Conservation (phyloP, 2,797 vertebrate species). For the Lutjanus campechanus region DNA sequence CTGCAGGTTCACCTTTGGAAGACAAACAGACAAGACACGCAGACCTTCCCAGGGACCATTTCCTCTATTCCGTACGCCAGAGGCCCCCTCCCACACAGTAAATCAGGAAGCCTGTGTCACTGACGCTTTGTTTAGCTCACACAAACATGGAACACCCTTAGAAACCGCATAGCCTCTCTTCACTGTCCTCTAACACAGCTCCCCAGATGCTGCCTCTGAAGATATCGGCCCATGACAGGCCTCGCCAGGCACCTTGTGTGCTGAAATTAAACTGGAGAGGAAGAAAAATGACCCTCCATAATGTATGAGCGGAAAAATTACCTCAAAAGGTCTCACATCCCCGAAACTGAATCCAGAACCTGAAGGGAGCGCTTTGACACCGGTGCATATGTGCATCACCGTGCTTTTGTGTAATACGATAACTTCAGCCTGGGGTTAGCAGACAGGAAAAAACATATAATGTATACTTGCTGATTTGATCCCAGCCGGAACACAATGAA, state of each 20-base stretch:
- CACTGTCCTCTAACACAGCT: constrained; percentile 42
- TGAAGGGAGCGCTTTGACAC: constrained; percentile 8
- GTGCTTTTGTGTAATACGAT: constrained; percentile 63
- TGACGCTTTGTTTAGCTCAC: constrained; percentile 66
- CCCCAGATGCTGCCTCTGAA: constrained; percentile 10
- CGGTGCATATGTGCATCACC: constrained; percentile 39
- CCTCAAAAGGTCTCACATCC: constrained; percentile 59
- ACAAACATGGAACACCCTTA: constrained; percentile 63
- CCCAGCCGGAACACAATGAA: constrained; percentile 40
- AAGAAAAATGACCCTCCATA: constrained; percentile 55
- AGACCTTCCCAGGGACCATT: constrained; percentile 57
- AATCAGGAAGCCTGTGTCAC: constrained; percentile 72
- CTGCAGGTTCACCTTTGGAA: constrained; percentile 38
- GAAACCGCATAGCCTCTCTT: constrained; percentile 59
- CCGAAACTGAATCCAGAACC: constrained; percentile 65
- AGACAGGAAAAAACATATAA: constrained; percentile 19
- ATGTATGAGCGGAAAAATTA: constrained; percentile 67
- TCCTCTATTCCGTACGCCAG: constrained; percentile 53
- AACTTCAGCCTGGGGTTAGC: constrained; percentile 27
- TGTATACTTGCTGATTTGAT: constrained; percentile 39
- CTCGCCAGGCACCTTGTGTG: not conserved
- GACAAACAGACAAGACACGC: constrained; percentile 20
- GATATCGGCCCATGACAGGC: constrained; percentile 10
- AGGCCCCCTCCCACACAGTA: constrained; percentile 56
- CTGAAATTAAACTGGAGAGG: constrained; percentile 40